These are phyloP conservation scores for Mesocricetus auratus DNA, from an alignment of 2,113 vertebrate species.

Conservation along the genomic window DNA sequence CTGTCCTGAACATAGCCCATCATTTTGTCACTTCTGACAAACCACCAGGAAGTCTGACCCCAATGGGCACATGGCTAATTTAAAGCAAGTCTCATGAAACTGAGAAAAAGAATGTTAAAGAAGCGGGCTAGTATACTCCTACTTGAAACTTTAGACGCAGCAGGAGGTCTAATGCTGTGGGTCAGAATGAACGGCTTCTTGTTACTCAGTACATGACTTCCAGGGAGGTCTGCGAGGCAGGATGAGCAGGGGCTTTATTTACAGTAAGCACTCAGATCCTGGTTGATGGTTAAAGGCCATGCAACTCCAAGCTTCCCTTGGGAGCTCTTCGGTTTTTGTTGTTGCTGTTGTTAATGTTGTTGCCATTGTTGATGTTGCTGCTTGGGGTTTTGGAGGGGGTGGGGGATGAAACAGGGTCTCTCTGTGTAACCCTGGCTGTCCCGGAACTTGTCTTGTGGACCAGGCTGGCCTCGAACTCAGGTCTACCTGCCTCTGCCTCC, in stretches of 20 bases:
- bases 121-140: not conserved
- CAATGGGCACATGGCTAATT: not conserved
- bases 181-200: not conserved
- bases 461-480: not conserved
- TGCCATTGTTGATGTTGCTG: not conserved
- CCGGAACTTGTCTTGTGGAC: not conserved
- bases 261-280: not conserved
- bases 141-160: not conserved
- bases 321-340: not conserved
- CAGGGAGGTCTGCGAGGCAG: not conserved
- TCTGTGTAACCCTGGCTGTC: not conserved
- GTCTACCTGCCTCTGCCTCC: not conserved
- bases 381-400: not conserved
- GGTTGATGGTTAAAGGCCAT: not conserved
- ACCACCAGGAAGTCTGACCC: not conserved
- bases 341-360: not conserved
- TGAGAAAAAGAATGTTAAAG: not conserved
- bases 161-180: not conserved
- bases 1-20: not conserved
- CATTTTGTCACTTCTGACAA: not conserved
- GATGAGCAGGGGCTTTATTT: not conserved
- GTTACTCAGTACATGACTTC: not conserved
- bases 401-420: not conserved
- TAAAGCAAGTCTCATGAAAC: not conserved
- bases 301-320: not conserved